phyloP scores from a whole-genome alignment of 2,888 invertebrate species.

The Zele albiditarsus region DNA sequence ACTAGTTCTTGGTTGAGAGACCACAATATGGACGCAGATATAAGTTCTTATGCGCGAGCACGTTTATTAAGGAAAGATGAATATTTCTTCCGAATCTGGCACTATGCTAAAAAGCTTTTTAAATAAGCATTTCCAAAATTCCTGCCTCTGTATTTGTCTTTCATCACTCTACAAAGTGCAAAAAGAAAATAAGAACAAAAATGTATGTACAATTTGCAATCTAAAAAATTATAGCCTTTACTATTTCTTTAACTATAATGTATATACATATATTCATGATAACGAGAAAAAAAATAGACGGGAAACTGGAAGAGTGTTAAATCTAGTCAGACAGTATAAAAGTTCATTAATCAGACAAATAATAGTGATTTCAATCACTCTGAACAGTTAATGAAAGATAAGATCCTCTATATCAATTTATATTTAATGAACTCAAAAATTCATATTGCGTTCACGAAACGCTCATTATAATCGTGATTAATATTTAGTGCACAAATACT shows the following conservation, averaged over 20 bases:
- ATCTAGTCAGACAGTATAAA: constrained; percentile 60
- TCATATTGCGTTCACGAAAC: not conserved
- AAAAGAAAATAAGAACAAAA: constrained; percentile 18
- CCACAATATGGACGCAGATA: constrained; percentile 95
- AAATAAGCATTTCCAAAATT: constrained; percentile 76
- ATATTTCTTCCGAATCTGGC: constrained; percentile 97
- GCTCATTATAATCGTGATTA: constrained; percentile 38
- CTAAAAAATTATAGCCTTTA: constrained; percentile 30
- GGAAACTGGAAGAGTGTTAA: constrained; percentile 56
- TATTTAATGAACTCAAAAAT: not conserved
- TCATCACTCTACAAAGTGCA: constrained; percentile 39
- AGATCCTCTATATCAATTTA: constrained; percentile 21
- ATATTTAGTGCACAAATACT: constrained; percentile 10
- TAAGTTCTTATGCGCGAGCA: constrained; percentile 90
- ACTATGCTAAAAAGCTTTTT: constrained; percentile 87
- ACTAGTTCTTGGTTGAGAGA: constrained; percentile 95
- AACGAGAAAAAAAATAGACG: constrained; percentile 39
- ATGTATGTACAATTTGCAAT: constrained; percentile 18
- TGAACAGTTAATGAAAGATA: constrained; percentile 19
- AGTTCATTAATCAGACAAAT: not conserved
- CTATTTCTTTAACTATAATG: constrained; percentile 46
- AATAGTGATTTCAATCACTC: not conserved
- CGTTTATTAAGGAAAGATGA: constrained; percentile 89
- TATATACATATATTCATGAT: constrained; percentile 29
- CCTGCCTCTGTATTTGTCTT: constrained; percentile 40